phyloP scores from a whole-genome alignment of 1,140 invertebrate genomes.

The Samia ricini region DNA sequence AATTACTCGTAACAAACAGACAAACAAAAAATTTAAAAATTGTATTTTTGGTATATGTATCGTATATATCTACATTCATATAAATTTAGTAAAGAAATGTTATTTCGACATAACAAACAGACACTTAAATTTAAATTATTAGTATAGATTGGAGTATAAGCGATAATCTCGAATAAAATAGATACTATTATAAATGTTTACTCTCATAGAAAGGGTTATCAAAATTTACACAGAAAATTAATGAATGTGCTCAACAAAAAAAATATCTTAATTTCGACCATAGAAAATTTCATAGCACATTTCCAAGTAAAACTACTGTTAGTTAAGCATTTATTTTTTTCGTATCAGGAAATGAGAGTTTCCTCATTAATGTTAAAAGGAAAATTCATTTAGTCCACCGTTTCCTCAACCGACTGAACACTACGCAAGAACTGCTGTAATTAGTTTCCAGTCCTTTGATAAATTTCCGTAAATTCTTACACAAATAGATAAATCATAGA shows the following conservation, averaged over 20 bases:
- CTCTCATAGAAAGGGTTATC: not conserved
- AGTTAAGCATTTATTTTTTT: constrained; percentile 43
- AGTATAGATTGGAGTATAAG: too few relatives aligned
- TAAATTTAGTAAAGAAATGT: too few relatives aligned
- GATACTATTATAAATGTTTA: too few relatives aligned
- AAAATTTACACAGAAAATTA: not conserved
- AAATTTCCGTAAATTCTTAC: not conserved
- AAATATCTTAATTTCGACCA: not conserved
- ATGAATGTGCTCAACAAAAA: not conserved
- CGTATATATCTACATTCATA: too few relatives aligned
- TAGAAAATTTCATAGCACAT: not conserved
- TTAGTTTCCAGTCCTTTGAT: constrained; percentile 31
- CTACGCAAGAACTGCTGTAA: constrained; percentile 28
- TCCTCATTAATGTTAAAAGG: constrained; percentile 49
- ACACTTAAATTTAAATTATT: too few relatives aligned
- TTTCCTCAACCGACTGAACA: constrained; percentile 14
- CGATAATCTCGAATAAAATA: too few relatives aligned
- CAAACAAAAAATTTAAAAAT: too few relatives aligned
- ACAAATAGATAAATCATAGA: not conserved
- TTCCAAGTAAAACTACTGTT: constrained; percentile 9
- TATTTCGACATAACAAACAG: too few relatives aligned
- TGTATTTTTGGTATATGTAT: too few relatives aligned
- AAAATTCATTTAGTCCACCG: constrained; percentile 50
- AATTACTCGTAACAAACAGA: too few relatives aligned
- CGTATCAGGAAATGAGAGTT: constrained; percentile 44